Base-by-base conservation (phyloP, 2,888 invertebrate genomes). In the Phorcus lineatus region DNA sequence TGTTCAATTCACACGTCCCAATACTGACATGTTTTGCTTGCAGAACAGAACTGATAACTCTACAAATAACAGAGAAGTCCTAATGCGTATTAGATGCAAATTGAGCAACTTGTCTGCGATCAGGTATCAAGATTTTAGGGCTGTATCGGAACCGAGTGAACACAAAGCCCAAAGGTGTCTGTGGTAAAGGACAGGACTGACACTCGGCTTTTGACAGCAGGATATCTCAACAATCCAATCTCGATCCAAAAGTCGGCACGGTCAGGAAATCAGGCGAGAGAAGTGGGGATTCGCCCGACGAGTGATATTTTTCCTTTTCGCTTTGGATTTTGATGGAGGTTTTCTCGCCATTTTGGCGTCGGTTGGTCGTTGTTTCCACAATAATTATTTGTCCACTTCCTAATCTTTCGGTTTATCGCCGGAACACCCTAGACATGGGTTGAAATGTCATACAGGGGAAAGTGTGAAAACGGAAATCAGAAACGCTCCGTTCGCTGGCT, bases 331-430 rank as follows among this genome's bases (percentile, higher is more conserved):
- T 70, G 70, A 70, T 70, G 70, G 70, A 40, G 70, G 40, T 70
- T 70, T 70, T 70, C 70, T 70, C 70, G 70, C 70, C 70, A 70
- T 36, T n/a, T 70, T 70, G 70, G 70, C 70, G 70, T 70, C 70
- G 28, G 36, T 19, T 19, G 19, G 70, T 70, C 70, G 70, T 36
- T 70, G 70, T 70, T 70, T 70, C 40, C 70, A 70, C 70, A 70
- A 70, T 70, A 70, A 70, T 70, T 70, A 70, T 70, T 70, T 70
- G 70, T 40, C 70, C 70, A 70, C 70, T 70, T 76, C 76, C 76
- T 76, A 54, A 76, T 76, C 76, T 55, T 36, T 31, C 28, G 36
- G 53, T 53, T 76, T 76, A 76, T 76, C 76, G 76, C 76, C 54
- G 55, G 53, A 53, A 76, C 53, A 76, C 54, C 54, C 76, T 28